Base-by-base conservation (phyloP, 2,888 invertebrate genomes). In the Catocala nupta region DNA sequence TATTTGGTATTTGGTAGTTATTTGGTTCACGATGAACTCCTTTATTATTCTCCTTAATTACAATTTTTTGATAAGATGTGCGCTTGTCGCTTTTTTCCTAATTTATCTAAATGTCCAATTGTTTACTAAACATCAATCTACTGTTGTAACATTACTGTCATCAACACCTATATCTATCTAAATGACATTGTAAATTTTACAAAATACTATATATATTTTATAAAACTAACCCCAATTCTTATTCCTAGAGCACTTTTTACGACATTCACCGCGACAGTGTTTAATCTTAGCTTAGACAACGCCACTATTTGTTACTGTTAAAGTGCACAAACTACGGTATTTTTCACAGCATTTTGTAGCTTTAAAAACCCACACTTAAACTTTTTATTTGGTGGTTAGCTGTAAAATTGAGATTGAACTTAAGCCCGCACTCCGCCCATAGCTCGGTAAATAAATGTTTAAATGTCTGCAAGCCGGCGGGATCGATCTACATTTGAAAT, bases 401-500 rank as follows among this genome's bases (percentile, higher is more conserved):
- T 75, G 72, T 77, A 78, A 79, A 83, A 79, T 79, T 75, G 65
- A 70, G 75, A 78, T 75, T 70, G 70, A 78, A 77, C 79, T 70
- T 72, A 72, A 78, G 77, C 78, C 71, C 71, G 70, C 72, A 81
- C 83, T 81, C 73, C 63, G 75, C 63, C 77, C 82, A 81, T 80
- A 75, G 66, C 60, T 62, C 55, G 75, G 81, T 82, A 84, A 87
- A 86, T 88, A 88, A 88, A 88, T 88, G 85, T 86, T 87, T 84
- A 83, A 88, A 81, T 81, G 80, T 82, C 81, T 83, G 77, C 75
- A 79, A 82, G 73, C 79, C 78, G 80, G 75, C 80, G 77, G 79
- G 77, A 81, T 77, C 77, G 83, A 88, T 90, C 90, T 87, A 85
- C 89, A 89, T 89, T 89, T 84, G 83, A 89, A 89, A 89, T 89